Percentiles rank a stretch among this genome's conserved stretches.
Conservation (phyloP, 1,140 invertebrate genomes). For the Pentalonia nigronervosa region DNA sequence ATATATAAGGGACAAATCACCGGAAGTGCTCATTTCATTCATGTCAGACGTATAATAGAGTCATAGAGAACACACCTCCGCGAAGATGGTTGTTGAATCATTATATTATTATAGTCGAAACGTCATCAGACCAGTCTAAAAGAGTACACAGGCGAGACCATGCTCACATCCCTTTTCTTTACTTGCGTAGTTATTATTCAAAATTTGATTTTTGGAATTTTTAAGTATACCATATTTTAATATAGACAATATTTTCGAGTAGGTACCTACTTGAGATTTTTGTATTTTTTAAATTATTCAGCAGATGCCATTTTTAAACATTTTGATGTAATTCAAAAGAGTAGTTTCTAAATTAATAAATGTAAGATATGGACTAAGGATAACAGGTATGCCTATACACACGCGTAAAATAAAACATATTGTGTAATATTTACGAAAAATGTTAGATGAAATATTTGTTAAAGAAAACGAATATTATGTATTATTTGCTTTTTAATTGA, state of each 20-base stretch:
- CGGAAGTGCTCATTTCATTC: background rate
- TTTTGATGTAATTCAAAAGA: too few species aligned
- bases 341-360: too few species aligned
- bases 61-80: background rate
- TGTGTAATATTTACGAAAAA: too few species aligned
- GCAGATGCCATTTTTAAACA: too few species aligned
- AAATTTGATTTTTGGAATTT: background rate
- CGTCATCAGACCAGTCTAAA: background rate
- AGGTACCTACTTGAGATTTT: background rate
- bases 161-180: background rate
- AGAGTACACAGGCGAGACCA: background rate
- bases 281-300: background rate
- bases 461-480: too few species aligned
- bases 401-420: too few species aligned
- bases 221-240: background rate
- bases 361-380: too few species aligned
- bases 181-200: background rate
- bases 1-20: background rate
- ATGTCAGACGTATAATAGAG: too few species aligned
- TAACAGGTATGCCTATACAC: too few species aligned
- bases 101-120: background rate
- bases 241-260: background rate
- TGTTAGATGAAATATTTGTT: too few species aligned
- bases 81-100: background rate
- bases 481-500: too few species aligned